These are phyloP conservation scores for Physocephala rufipes DNA, from an alignment of 2,888 invertebrate genomes.

Conservation along the genomic window DNA sequence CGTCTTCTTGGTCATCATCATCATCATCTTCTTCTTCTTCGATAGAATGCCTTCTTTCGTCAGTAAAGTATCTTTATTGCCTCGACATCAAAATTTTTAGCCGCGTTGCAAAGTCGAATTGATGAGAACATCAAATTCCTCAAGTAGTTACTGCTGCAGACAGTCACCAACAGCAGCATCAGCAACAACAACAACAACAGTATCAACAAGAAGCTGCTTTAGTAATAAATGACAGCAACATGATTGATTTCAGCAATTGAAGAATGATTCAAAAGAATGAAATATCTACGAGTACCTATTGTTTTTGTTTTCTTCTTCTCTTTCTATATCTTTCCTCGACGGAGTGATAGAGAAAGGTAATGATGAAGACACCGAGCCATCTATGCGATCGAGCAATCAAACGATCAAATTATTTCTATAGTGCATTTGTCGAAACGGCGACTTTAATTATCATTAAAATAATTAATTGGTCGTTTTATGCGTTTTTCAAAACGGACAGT, in stretches of 20 bases:
- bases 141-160: constrained; percentile 16
- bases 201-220: constrained; percentile 2
- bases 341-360: too few relatives aligned
- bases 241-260: constrained; percentile 35
- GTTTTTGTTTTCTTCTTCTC: not conserved
- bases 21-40: constrained; percentile 20
- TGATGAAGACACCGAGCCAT: too few relatives aligned
- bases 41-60: constrained; percentile 28
- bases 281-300: not conserved
- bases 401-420: constrained; percentile 9
- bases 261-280: constrained; percentile 28
- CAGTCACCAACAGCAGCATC: constrained; percentile 7
- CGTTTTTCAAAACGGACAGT: not conserved
- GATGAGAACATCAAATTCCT: constrained; percentile 36
- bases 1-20: not conserved
- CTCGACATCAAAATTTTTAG: constrained; percentile 12
- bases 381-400: too few relatives aligned
- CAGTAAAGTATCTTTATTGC: constrained; percentile 27
- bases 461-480: constrained; percentile 27
- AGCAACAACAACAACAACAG: constrained; percentile 8
- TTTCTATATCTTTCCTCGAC: not conserved
- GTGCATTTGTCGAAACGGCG: constrained; percentile 17
- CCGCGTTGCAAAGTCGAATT: constrained; percentile 10
- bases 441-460: constrained; percentile 29
- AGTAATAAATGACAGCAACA: constrained; percentile 29